Evolutionary conservation across 2,797 vertebrate genomes (phyloP).

Genomic region (Poliocrania exsul): DNA sequence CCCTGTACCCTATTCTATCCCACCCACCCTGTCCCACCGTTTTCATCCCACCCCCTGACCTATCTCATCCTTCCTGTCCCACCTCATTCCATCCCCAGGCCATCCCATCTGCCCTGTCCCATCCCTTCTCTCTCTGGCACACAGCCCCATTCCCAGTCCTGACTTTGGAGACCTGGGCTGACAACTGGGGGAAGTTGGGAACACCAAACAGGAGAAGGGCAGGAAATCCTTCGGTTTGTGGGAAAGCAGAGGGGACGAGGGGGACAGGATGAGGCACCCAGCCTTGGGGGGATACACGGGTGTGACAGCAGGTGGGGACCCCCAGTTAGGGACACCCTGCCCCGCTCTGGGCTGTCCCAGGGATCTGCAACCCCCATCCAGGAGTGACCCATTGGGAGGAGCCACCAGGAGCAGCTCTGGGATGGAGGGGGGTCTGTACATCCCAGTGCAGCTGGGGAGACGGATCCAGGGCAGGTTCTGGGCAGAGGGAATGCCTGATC

Average conservation of each 20-base stretch:
- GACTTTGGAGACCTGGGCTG: not conserved
- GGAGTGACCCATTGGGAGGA: not conserved
- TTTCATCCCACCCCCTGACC: not conserved
- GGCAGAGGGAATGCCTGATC: not conserved
- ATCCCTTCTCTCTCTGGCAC: not conserved
- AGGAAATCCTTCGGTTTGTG: not conserved
- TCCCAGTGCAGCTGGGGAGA: not conserved
- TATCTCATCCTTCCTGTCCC: not conserved
- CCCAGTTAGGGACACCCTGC: fast-evolving
- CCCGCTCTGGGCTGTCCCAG: not conserved
- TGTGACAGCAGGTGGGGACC: not conserved
- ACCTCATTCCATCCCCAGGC: not conserved
- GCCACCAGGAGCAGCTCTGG: not conserved
- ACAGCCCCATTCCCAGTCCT: not conserved
- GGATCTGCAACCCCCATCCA: not conserved
- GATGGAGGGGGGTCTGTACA: not conserved
- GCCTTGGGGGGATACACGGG: not conserved
- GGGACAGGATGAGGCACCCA: fast-evolving
- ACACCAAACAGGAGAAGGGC: not conserved
- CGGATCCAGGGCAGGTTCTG: not conserved
- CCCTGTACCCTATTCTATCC: no score
- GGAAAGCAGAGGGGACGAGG: not conserved
- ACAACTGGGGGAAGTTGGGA: not conserved
- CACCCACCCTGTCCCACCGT: no score
- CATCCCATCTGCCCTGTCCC: not conserved